Evolutionary conservation across 2,113 vertebrate genomes (phyloP).

Genomic region (Scomber colias): DNA sequence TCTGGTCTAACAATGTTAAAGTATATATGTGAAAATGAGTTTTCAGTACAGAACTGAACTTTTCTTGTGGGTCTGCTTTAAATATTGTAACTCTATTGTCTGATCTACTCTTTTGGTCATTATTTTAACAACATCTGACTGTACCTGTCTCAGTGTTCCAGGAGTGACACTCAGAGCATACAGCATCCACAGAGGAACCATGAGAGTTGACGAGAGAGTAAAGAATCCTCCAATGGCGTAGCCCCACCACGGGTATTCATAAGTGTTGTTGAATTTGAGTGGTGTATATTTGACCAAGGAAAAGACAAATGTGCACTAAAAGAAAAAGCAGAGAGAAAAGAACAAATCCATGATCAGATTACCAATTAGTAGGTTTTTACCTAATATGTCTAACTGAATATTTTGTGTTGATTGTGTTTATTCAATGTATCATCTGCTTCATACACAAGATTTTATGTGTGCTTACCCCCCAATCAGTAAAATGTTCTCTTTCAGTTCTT

Average conservation of each 20-base stretch:
- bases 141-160: slow-evolving; percentile 82
- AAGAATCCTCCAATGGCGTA: slow-evolving; percentile 83
- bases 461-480: too few relatives aligned
- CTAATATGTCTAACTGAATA: too few relatives aligned
- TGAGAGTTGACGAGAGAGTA: slow-evolving; percentile 84
- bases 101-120: not conserved
- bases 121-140: not conserved
- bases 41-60: too few relatives aligned
- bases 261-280: slow-evolving; percentile 83
- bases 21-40: too few relatives aligned
- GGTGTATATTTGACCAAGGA: slow-evolving; percentile 80
- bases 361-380: not conserved
- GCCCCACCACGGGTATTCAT: slow-evolving; percentile 88
- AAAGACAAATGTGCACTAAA: slow-evolving; percentile 82
- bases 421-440: too few relatives aligned
- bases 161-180: slow-evolving; percentile 76
- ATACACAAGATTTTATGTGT: too few relatives aligned
- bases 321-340: not conserved
- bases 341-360: not conserved
- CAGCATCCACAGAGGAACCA: slow-evolving; percentile 83
- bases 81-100: not conserved
- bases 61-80: too few relatives aligned
- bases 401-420: too few relatives aligned
- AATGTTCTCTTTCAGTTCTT: too few relatives aligned
- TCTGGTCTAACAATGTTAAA: too few relatives aligned